Conservation (phyloP, 2,888 invertebrate genomes). For the Microplitis deprimator region DNA sequence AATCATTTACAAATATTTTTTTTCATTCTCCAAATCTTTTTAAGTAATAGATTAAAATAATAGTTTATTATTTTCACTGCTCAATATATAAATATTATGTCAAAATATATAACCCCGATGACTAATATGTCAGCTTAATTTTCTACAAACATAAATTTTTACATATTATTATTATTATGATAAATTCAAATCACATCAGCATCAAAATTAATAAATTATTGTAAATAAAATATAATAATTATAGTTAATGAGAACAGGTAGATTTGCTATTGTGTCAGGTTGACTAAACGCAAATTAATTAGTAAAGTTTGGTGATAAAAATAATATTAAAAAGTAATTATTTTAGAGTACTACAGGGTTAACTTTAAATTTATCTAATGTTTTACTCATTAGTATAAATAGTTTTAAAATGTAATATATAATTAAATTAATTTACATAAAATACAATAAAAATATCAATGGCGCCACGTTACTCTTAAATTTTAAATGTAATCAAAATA, state of each 20-base stretch:
- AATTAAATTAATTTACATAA: not conserved
- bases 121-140: constrained; percentile 10
- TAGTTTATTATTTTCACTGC: constrained; percentile 13
- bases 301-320: not conserved
- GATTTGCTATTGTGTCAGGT: too few species aligned
- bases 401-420: not conserved
- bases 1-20: not conserved
- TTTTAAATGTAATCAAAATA: not conserved
- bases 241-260: too few species aligned
- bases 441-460: constrained; percentile 4
- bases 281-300: not conserved
- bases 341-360: constrained; percentile 33
- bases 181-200: not conserved
- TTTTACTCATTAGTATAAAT: constrained; percentile 18
- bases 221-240: too few species aligned
- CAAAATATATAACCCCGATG: constrained; percentile 9
- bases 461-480: not conserved
- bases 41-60: constrained; percentile 12
- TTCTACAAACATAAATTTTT: constrained; percentile 4
- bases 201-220: too few species aligned
- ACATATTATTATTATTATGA: not conserved
- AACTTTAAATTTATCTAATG: constrained; percentile 19
- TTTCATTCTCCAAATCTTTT: not conserved
- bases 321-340: constrained; percentile 13
- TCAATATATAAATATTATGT: constrained; percentile 13